Evolutionary conservation across 1,140 invertebrate species (phyloP).

Genomic region (Zaprionus kolodkinae): DNA sequence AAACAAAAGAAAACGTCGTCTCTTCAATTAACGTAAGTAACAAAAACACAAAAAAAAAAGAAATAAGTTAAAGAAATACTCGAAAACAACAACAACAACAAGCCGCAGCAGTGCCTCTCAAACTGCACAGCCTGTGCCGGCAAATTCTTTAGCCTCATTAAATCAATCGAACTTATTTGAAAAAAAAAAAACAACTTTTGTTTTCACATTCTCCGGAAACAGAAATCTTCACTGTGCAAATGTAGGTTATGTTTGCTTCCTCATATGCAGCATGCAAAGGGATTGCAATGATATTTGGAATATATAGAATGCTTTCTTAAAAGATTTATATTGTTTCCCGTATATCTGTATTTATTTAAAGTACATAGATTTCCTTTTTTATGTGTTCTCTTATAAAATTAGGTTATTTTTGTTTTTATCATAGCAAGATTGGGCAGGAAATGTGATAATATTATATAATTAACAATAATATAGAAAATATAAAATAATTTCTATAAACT

Average conservation of each 20-base stretch:
- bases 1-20: constrained; percentile 59
- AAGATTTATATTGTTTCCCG: too few relatives aligned
- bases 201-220: neutral
- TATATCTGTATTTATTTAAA: too few relatives aligned
- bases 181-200: neutral
- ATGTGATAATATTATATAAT: too few relatives aligned
- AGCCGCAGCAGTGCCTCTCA: constrained; percentile 9
- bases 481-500: too few relatives aligned
- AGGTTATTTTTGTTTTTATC: too few relatives aligned
- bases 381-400: too few relatives aligned
- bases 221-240: neutral
- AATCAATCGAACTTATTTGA: neutral
- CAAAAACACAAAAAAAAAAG: neutral
- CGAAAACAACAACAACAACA: neutral
- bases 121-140: constrained; percentile 15
- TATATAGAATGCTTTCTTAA: too few relatives aligned
- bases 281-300: neutral
- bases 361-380: too few relatives aligned
- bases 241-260: neutral
- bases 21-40: constrained; percentile 60
- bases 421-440: too few relatives aligned
- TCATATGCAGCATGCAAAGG: neutral
- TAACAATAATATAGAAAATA: too few relatives aligned
- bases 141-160: constrained; percentile 3
- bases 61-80: constrained; percentile 27